These are phyloP conservation scores for Empidonax alnorum DNA, from an alignment of 2,113 vertebrate species.

Conservation along the genomic window DNA sequence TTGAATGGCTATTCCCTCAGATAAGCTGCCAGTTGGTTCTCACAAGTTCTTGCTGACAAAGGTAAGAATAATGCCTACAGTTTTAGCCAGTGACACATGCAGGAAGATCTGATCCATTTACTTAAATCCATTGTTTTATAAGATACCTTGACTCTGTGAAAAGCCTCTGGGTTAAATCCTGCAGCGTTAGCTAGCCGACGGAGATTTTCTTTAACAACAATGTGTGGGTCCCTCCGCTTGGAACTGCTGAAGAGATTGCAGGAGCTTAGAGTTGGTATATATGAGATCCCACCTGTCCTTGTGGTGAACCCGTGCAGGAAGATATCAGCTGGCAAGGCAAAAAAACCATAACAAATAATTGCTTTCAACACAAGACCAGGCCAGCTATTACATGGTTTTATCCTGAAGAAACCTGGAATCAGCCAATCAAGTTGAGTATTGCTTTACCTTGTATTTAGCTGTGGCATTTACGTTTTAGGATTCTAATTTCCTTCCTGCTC, in stretches of 20 bases:
- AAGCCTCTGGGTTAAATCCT: constrained; percentile 82
- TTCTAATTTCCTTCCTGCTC: not conserved
- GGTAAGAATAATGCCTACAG: not conserved
- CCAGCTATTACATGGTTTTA: not conserved
- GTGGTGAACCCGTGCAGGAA: constrained; percentile 95
- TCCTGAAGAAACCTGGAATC: not conserved
- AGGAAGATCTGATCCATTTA: not conserved
- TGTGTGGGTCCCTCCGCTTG: constrained; percentile 82
- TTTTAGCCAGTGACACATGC: not conserved
- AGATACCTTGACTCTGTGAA: constrained; percentile 85
- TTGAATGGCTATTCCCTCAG: not conserved
- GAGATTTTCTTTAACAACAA: constrained; percentile 86
- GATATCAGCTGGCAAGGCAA: constrained; percentile 66
- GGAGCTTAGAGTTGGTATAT: constrained; percentile 85
- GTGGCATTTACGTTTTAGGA: not conserved
- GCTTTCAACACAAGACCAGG: not conserved
- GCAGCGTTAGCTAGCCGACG: constrained; percentile 81
- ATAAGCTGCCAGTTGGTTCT: not conserved
- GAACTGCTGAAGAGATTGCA: constrained; percentile 92
- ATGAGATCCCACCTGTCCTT: constrained; percentile 88
- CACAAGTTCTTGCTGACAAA: not conserved
- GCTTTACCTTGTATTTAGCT: not conserved
- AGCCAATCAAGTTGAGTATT: not conserved
- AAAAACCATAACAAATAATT: not conserved
- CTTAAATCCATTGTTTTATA: not conserved